Conservation (phyloP, 1,140 invertebrate species). For the Atta colombica region DNA sequence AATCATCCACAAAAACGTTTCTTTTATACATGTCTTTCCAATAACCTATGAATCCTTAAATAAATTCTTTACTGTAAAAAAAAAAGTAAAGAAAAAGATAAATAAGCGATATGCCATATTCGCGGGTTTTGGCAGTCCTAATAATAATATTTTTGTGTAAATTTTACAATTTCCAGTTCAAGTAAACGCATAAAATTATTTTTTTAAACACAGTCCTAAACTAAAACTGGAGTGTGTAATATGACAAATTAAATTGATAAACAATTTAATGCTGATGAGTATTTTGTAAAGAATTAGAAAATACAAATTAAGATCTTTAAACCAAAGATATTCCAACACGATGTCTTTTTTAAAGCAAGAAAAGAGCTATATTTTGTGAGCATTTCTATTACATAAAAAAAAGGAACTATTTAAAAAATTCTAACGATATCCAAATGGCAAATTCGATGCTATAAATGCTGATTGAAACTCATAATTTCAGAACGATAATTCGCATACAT, state of each 20-base stretch:
- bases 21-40: constrained; percentile 42
- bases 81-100: not conserved
- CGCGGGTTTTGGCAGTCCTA: no score
- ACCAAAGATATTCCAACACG: not conserved
- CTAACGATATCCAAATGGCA: not conserved
- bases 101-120: no score
- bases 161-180: no score
- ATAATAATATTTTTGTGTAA: no score
- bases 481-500: not conserved
- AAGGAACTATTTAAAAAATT: not conserved
- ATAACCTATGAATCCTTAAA: not conserved
- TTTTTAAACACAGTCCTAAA: no score
- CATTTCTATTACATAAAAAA: not conserved
- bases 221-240: no score
- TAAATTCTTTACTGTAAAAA: not conserved
- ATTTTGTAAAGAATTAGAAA: no score
- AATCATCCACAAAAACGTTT: constrained; percentile 68
- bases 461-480: not conserved
- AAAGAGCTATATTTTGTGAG: not conserved
- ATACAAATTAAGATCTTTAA: not conserved
- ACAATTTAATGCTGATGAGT: no score
- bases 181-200: no score
- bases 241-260: no score
- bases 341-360: not conserved
- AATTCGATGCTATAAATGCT: constrained; percentile 2